Conservation (phyloP, 2,888 invertebrate genomes). For the Drosophila ezoana region DNA sequence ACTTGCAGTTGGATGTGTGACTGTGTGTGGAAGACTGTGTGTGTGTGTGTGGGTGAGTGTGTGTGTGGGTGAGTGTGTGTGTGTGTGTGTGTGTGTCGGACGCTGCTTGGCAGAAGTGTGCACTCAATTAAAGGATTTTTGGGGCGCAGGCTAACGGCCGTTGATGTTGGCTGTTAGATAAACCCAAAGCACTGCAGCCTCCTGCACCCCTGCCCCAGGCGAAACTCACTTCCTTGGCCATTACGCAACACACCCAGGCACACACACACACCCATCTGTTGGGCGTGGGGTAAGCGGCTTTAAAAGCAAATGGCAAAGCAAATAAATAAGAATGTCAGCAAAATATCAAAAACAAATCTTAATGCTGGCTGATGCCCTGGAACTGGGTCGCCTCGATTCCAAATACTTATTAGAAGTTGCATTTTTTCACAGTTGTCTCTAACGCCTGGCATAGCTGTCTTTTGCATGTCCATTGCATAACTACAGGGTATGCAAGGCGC, state of each 20-base stretch:
- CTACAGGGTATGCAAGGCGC: background rate
- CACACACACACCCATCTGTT: background rate
- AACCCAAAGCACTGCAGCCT: constrained; percentile 28
- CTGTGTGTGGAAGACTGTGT: background rate
- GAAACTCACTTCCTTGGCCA: background rate
- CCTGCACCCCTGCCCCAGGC: background rate
- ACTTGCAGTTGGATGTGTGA: constrained; percentile 22
- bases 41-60: no score
- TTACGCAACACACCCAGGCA: constrained; percentile 2
- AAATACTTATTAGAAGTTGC: background rate
- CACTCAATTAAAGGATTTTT: constrained; percentile 79
- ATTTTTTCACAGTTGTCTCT: no score
- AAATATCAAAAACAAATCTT: constrained; percentile 7
- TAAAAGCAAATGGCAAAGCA: constrained; percentile 21
- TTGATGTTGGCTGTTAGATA: constrained; percentile 60
- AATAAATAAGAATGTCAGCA: constrained; percentile 39
- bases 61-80: constrained; percentile 1
- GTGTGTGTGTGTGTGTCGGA: constrained; percentile 17
- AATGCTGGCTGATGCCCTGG: background rate
- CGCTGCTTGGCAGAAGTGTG: constrained; percentile 68
- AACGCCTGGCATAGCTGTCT: no score
- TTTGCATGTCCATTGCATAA: background rate
- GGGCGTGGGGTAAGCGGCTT: constrained; percentile 33
- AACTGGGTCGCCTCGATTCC: background rate
- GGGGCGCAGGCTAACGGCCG: constrained; percentile 51